These are phyloP conservation scores for Elachura formosa DNA, from an alignment of 2,113 vertebrate genomes.

Conservation along the genomic window DNA sequence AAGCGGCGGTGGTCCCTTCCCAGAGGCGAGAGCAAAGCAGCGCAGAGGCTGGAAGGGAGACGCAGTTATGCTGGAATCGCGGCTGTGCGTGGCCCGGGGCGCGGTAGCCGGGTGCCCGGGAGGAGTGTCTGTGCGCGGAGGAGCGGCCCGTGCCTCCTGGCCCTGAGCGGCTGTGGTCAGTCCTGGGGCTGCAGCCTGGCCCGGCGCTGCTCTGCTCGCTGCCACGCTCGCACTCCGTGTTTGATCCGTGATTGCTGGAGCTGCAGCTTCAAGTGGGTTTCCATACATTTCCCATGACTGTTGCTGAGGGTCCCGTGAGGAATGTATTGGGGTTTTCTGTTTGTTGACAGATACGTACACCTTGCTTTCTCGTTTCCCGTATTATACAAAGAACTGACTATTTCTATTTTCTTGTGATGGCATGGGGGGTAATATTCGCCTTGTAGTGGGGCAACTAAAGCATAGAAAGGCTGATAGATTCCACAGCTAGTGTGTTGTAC, in stretches of 20 bases:
- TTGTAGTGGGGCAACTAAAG: not conserved
- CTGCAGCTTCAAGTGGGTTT: not conserved
- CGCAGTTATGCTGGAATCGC: accelerated
- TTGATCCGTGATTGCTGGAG: not conserved
- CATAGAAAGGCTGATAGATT: not conserved
- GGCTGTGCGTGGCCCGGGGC: accelerated
- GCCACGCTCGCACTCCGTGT: accelerated
- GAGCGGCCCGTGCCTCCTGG: not conserved
- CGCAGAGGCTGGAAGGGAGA: accelerated
- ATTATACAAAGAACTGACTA: not conserved
- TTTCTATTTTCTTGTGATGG: not conserved
- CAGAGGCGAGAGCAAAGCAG: accelerated
- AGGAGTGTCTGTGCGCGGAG: not conserved
- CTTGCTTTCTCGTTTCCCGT: not conserved
- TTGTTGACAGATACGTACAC: accelerated
- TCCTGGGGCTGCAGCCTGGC: accelerated
- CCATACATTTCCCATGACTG: accelerated
- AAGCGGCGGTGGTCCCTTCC: not conserved
- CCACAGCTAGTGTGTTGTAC: not conserved
- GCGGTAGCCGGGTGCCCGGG: not conserved
- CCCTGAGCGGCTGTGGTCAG: accelerated
- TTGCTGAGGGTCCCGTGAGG: not conserved
- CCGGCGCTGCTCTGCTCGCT: accelerated
- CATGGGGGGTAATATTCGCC: too few relatives aligned
- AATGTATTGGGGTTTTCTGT: not conserved